Base-by-base conservation (phyloP, 2,888 invertebrate species). In the Endotricha flammealis region DNA sequence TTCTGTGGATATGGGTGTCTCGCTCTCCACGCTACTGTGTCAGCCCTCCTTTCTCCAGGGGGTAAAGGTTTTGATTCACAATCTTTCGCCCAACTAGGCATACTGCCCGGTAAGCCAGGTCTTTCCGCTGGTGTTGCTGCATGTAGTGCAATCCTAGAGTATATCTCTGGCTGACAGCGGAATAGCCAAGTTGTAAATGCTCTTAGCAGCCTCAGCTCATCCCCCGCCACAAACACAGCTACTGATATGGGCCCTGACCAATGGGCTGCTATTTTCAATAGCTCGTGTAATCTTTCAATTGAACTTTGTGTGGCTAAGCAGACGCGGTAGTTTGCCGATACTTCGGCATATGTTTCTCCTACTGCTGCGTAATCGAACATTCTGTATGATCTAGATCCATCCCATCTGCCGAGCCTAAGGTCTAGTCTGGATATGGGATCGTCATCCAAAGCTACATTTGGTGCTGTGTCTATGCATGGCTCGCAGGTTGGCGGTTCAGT, bases 211-310 rank as follows among this genome's bases (percentile, higher is more conserved):
- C 90, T 89, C 48, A 94, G 89, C 65, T 96, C 96, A 53, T 93
- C 92, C 2, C 93, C 93, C 8, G 93, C 91, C 0, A 93, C 92
- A 66, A 92, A 96, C 0, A 95, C 88, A 0, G 95, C 94, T 0
- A 93, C 89, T 0, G 96, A 96, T 53, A 97, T 93, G 0, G 95
- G 93, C 0, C 95, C 96, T 4, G 90, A 88, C 96, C 96, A 96
- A 55, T 95, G 92, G 30, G 91, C 90, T 0, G 93, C 92, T 23
- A 95, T 93, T 51, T 92, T 91, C 0, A 94, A 89, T 10, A 96
- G 67, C 24, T 95, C 94, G 47, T 91, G 89, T 5, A 97, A 74
- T 42, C 95, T 90, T 57, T 96, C 96, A 32, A 96, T 87, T 0
- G 96, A 96, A 52, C 93, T 92, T 69, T 96, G 95, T 0, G 95